A percentile compares a stretch with the other conserved stretches of the same genome.
These are phyloP conservation scores for Aleiodes testaceus DNA, from an alignment of 2,888 invertebrate genomes.

Conservation along the genomic window DNA sequence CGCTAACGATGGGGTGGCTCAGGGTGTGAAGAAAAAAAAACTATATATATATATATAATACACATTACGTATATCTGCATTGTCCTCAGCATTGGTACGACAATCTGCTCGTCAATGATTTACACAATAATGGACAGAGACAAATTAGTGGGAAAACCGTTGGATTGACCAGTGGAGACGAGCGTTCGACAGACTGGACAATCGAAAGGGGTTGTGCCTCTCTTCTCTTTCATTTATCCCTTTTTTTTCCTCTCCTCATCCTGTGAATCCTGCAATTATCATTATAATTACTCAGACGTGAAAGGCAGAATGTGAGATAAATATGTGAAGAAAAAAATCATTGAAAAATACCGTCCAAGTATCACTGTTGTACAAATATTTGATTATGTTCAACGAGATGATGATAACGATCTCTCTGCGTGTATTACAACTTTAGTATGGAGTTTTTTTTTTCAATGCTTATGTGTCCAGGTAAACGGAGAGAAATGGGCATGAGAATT, in stretches of 20 bases:
- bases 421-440: constrained; percentile 26
- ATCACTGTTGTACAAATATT: constrained; percentile 58
- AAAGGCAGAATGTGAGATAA: constrained; percentile 40
- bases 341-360: constrained; percentile 26
- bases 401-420: constrained; percentile 48
- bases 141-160: constrained; percentile 65
- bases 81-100: constrained; percentile 56
- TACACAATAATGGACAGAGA: constrained; percentile 71
- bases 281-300: constrained; percentile 28
- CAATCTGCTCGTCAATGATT: constrained; percentile 61
- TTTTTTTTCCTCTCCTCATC: neutral
- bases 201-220: constrained; percentile 38
- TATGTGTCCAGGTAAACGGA: constrained; percentile 31
- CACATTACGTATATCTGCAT: constrained; percentile 48
- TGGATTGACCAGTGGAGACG: constrained; percentile 49
- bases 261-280: constrained; percentile 5
- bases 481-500: constrained; percentile 65
- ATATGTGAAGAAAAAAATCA: neutral
- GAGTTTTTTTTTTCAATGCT: constrained; percentile 8
- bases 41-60: constrained; percentile 38
- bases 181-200: constrained; percentile 30
- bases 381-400: constrained; percentile 63
- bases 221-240: neutral
- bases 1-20: constrained; percentile 69
- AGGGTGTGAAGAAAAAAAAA: constrained; percentile 18